phyloP scores from a whole-genome alignment of 2,888 invertebrate genomes.

The Phragmatobia fuliginosa region DNA sequence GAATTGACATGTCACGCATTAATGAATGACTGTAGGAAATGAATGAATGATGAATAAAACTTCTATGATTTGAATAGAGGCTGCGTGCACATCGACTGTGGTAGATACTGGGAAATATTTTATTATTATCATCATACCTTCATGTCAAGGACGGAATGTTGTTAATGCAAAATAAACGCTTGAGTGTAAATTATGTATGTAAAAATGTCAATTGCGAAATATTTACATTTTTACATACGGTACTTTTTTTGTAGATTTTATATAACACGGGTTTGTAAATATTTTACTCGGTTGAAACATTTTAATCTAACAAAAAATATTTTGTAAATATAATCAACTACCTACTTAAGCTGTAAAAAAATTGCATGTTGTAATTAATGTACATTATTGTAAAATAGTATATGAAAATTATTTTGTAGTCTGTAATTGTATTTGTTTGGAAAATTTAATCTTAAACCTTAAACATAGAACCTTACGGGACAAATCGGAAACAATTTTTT shows the following conservation, averaged over 20 bases:
- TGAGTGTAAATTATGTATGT: not conserved
- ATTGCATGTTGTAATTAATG: not conserved
- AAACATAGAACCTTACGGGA: too few relatives aligned
- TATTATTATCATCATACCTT: not conserved
- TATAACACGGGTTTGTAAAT: not conserved
- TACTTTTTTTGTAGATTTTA: not conserved
- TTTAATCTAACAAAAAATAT: not conserved
- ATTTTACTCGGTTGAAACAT: not conserved
- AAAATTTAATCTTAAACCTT: slow-evolving; percentile 12
- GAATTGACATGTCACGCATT: not conserved
- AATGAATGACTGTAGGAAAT: not conserved
- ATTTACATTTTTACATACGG: too few relatives aligned
- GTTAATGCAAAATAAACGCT: not conserved
- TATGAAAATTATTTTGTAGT: not conserved
- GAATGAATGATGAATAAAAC: not conserved
- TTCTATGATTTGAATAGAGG: not conserved
- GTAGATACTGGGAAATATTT: not conserved
- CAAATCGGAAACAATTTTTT: not conserved
- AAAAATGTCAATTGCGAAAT: too few relatives aligned
- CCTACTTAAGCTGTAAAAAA: slow-evolving; percentile 1
- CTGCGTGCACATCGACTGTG: not conserved
- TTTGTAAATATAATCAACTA: slow-evolving; percentile 1
- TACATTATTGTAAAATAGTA: slow-evolving; percentile 12
- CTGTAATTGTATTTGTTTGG: not conserved
- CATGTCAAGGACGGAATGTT: not conserved